Evolutionary conservation across 2,888 invertebrate species (phyloP).

Genomic region (Conops quadrifasciatus): DNA sequence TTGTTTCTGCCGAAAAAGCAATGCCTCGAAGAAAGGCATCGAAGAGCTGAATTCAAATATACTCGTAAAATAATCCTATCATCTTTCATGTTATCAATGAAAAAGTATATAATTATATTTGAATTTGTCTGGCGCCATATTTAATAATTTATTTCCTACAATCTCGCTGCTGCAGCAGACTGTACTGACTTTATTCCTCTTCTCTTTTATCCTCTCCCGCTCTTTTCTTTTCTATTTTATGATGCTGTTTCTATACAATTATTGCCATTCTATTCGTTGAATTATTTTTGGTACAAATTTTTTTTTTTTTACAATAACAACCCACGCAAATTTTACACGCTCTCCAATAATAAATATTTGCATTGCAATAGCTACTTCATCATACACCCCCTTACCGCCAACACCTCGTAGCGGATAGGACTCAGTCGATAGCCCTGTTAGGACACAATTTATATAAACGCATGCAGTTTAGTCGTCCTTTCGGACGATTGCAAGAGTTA

Average conservation of each 20-base stretch:
- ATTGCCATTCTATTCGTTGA: background rate
- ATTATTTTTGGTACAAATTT: background rate
- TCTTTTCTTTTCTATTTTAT: background rate
- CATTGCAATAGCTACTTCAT: too few species aligned
- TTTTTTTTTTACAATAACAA: background rate
- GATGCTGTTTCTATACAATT: too few species aligned
- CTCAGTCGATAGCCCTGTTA: background rate
- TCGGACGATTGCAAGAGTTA: background rate
- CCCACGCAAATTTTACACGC: background rate
- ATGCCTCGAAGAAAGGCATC: too few species aligned
- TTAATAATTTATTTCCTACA: constrained; percentile 1
- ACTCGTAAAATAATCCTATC: too few species aligned
- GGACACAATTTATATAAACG: background rate
- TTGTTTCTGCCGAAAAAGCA: too few species aligned
- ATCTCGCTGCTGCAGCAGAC: background rate
- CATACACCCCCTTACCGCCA: background rate
- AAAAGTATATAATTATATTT: background rate
- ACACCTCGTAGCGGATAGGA: background rate
- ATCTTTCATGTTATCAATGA: too few species aligned
- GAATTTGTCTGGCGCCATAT: constrained; percentile 5
- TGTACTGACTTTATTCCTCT: background rate
- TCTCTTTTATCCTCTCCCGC: background rate
- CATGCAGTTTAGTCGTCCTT: background rate
- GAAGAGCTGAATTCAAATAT: too few species aligned
- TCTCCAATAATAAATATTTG: too few species aligned